phyloP scores from a whole-genome alignment of 2,888 invertebrate species.

The Charanyca ferruginea region DNA sequence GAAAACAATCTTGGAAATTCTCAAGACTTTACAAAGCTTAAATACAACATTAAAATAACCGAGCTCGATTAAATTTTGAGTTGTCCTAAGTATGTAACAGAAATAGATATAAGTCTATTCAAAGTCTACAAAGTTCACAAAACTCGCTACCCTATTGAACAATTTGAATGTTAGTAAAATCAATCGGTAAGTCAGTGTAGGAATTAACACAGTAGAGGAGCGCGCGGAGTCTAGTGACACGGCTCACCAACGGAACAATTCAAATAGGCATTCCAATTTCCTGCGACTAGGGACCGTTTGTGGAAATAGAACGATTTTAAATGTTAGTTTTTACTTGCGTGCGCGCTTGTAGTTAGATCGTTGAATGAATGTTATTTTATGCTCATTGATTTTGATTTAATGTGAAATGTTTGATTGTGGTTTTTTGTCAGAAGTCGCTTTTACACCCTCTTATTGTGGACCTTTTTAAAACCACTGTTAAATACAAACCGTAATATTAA shows the following conservation, averaged over 20 bases:
- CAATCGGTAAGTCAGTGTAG: constrained; percentile 34
- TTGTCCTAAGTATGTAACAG: neutral
- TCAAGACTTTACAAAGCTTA: neutral
- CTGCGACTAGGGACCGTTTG: constrained; percentile 66
- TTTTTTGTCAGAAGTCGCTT: neutral
- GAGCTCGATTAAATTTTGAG: neutral
- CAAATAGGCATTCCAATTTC: constrained; percentile 82
- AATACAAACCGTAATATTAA: too few species aligned
- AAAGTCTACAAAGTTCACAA: constrained; percentile 39
- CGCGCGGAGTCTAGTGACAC: constrained; percentile 45
- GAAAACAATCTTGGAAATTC: neutral
- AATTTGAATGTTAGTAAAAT: constrained; percentile 49
- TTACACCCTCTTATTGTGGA: too few species aligned
- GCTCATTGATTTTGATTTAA: neutral
- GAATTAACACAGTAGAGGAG: constrained; percentile 68
- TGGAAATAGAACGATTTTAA: constrained; percentile 75
- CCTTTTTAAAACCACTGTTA: too few species aligned
- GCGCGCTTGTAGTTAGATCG: constrained; percentile 15
- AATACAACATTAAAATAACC: neutral
- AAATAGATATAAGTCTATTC: constrained; percentile 3
- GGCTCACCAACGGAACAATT: constrained; percentile 73
- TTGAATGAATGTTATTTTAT: neutral
- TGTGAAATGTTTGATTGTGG: neutral
- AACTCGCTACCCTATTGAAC: constrained; percentile 35
- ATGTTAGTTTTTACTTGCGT: constrained; percentile 63